Percentiles rank a stretch among this genome's conserved stretches.
Conservation (phyloP, 2,888 invertebrate species). For the Syrphus vitripennis region DNA sequence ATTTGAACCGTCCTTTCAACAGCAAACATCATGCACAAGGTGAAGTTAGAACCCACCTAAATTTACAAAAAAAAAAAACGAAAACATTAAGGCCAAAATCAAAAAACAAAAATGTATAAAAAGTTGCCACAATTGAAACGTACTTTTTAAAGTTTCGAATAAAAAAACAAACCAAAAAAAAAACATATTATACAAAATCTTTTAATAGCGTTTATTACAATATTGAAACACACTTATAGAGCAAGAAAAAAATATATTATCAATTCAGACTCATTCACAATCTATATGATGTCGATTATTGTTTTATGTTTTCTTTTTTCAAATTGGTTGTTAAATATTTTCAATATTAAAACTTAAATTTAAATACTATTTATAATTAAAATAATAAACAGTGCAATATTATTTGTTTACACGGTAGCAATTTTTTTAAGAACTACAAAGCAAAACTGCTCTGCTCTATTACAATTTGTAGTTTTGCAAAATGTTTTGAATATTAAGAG, state of each 20-base stretch:
- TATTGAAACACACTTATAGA: not conserved
- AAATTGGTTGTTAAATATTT: constrained; percentile 54
- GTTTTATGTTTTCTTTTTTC: not conserved
- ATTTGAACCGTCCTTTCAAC: constrained; percentile 61
- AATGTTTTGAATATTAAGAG: not conserved
- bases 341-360: constrained; percentile 9
- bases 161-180: constrained; percentile 4
- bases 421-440: not conserved
- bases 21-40: constrained; percentile 61
- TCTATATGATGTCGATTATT: constrained; percentile 44
- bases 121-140: constrained; percentile 44
- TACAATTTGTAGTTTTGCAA: not conserved
- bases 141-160: constrained; percentile 51
- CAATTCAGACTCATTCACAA: not conserved
- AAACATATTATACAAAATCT: not conserved
- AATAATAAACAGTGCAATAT: constrained; percentile 53
- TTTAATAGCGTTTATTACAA: constrained; percentile 19
- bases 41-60: constrained; percentile 68
- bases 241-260: not conserved
- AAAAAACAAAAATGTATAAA: constrained; percentile 19
- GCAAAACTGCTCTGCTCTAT: not conserved
- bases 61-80: constrained; percentile 58
- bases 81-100: constrained; percentile 57
- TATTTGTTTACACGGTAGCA: constrained; percentile 23
- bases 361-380: not conserved